A percentile compares a stretch with the other conserved stretches of the same genome.
phyloP scores from a whole-genome alignment of 2,113 vertebrate genomes.

The Larimichthys crocea region DNA sequence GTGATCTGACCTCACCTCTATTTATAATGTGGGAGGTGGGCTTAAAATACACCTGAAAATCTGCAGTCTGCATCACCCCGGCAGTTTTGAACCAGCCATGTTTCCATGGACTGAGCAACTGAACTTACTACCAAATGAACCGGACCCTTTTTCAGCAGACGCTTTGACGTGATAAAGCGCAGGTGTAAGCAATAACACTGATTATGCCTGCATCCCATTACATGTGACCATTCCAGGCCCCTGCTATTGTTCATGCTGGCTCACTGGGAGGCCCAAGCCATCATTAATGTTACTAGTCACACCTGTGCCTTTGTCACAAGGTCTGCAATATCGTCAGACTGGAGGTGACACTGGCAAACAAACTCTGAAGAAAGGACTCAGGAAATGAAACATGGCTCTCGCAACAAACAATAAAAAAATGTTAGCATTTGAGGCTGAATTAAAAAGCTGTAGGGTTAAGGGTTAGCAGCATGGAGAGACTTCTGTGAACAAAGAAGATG shows the following conservation, averaged over 20 bases:
- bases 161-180: not conserved
- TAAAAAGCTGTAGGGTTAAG: too few relatives aligned
- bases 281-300: not conserved
- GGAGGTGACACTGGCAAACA: not conserved
- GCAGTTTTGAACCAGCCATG: too few relatives aligned
- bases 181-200: not conserved
- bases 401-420: too few relatives aligned
- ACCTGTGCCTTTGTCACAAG: not conserved
- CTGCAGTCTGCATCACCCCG: too few relatives aligned
- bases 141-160: not conserved
- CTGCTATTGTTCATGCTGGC: not conserved
- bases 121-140: too few relatives aligned
- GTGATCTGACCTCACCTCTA: too few relatives aligned
- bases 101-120: not conserved
- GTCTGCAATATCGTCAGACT: not conserved
- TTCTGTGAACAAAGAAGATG: not conserved
- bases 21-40: too few relatives aligned
- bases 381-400: too few relatives aligned
- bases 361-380: too few relatives aligned
- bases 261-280: not conserved
- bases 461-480: too few relatives aligned
- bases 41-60: too few relatives aligned
- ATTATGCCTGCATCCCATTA: not conserved
- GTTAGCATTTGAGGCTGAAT: too few relatives aligned
- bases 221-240: not conserved